Percentiles rank a stretch among this genome's conserved stretches.
These are phyloP conservation scores for Lepisosteus oculatus DNA, from an alignment of 2,113 vertebrate genomes.

Conservation along the genomic window DNA sequence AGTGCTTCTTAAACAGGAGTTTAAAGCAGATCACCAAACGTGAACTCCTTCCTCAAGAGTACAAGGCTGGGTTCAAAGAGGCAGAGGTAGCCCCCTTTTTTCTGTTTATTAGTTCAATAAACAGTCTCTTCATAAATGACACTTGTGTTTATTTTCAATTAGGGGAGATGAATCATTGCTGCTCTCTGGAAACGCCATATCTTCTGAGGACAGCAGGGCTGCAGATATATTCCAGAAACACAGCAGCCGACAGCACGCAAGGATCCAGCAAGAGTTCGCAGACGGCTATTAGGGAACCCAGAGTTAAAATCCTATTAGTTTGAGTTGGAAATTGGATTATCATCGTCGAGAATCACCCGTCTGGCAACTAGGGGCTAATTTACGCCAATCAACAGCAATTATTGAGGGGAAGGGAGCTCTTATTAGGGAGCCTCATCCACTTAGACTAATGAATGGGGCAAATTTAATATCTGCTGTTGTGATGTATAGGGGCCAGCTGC, in stretches of 20 bases:
- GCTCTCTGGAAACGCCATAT: not conserved
- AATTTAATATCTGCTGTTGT: slow-evolving; percentile 77
- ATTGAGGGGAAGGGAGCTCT: slow-evolving; percentile 81
- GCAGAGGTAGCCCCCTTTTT: not conserved
- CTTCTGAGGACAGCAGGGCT: slow-evolving; percentile 6
- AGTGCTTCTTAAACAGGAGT: no score
- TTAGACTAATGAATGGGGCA: slow-evolving; percentile 82
- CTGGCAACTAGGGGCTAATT: slow-evolving; percentile 83
- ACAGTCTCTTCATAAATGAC: slow-evolving; percentile 13
- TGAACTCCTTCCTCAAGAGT: not conserved
- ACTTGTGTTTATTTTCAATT: slow-evolving; percentile 12
- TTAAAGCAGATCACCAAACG: not conserved
- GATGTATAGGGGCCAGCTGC: slow-evolving; percentile 66
- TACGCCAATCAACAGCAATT: slow-evolving; percentile 81
- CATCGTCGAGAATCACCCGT: slow-evolving; percentile 80
- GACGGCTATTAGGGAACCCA: slow-evolving; percentile 77
- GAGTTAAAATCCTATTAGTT: slow-evolving; percentile 86
- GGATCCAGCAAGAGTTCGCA: slow-evolving; percentile 70
- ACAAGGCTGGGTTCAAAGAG: not conserved
- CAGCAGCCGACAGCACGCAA: slow-evolving; percentile 52
- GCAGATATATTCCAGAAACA: slow-evolving; percentile 63
- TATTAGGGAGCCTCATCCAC: slow-evolving; percentile 80
- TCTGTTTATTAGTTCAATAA: slow-evolving; percentile 15
- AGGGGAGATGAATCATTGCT: not conserved
- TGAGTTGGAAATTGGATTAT: slow-evolving; percentile 80